Evolutionary conservation across 2,113 vertebrate species (phyloP), one percentile per base, ranked within the genome.

Genomic region (Balaenoptera acutorostrata): DNA sequence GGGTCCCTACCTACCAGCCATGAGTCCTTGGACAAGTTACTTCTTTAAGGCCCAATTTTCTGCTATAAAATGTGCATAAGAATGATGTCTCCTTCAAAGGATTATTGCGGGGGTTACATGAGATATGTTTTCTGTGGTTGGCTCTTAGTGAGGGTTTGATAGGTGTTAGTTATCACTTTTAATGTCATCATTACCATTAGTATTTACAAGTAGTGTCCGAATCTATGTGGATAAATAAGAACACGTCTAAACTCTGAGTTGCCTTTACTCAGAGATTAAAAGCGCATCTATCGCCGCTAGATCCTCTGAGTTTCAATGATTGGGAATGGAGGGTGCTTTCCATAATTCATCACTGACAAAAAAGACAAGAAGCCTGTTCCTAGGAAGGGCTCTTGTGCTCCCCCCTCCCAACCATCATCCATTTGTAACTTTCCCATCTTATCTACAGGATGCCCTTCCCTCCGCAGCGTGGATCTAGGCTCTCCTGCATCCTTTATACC

Each of bases 211-310:
- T 3, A 63, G 15, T 46, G 8, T 57, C 11, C 66, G 82, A 36
- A 29, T 29, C 36, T 2, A 63, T 9, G 10, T 41, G 44, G 69
- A 17, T 29, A 78, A 46, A 61, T 39, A 39, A 23, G 85, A 82
- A 18, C 7, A 8, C 2, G 0, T 21, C 44, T 71, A 33, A 52
- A 72, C 21, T 29, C 15, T 2, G 63, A 74, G 14, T 29, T 66
- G 75, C 39, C n/a, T 85, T 69, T 41, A 25, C 52, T 84, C 63
- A 41, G 90, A 88, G 71, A 81, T 72, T 55, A 49, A 63, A 36
- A 29, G 46, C 20, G 1, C 33, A 31, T 6, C 13, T 39, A 14
- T 6, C 59, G 33, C 33, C 55, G 27, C 18, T 41, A 21, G 57
- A 59, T 39, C 9, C 61, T 17, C 18, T 93, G 36, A 49, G 44